These are phyloP conservation scores for Steinernema hermaphroditum DNA, from an alignment of 2,888 invertebrate species.

Conservation along the genomic window DNA sequence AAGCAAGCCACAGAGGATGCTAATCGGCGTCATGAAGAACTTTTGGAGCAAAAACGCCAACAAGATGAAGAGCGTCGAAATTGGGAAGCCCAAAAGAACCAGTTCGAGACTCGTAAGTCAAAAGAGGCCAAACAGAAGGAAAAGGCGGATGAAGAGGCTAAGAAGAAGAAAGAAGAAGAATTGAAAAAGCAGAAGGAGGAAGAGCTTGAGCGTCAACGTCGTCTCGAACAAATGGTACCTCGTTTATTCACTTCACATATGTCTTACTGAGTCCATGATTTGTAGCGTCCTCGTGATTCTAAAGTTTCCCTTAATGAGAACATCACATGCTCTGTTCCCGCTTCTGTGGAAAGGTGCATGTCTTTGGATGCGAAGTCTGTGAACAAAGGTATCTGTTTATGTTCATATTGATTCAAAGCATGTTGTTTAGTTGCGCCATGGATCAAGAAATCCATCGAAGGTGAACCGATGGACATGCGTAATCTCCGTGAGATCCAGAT, in stretches of 20 bases:
- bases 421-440: slow-evolving; percentile 9
- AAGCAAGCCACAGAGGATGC: slow-evolving; percentile 31
- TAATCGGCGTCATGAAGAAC: slow-evolving; percentile 36
- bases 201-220: slow-evolving; percentile 31
- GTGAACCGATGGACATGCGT: not conserved
- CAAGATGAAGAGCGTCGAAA: slow-evolving; percentile 34
- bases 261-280: not conserved
- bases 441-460: not conserved
- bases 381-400: not conserved
- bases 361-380: not conserved
- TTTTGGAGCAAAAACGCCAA: slow-evolving; percentile 37
- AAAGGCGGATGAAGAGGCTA: slow-evolving; percentile 31
- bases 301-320: not conserved
- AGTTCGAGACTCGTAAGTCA: slow-evolving; percentile 34
- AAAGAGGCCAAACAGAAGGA: slow-evolving; percentile 34
- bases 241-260: not conserved
- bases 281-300: not conserved
- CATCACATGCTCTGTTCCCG: not conserved
- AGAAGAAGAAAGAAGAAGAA: slow-evolving; percentile 33
- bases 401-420: not conserved
- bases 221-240: slow-evolving; percentile 16
- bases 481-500: slow-evolving; percentile 1
- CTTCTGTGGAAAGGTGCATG: not conserved
- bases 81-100: slow-evolving; percentile 33
- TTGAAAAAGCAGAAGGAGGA: slow-evolving; percentile 36